Base-by-base conservation (phyloP, 2,113 vertebrate species). In the Labrus mixtus region DNA sequence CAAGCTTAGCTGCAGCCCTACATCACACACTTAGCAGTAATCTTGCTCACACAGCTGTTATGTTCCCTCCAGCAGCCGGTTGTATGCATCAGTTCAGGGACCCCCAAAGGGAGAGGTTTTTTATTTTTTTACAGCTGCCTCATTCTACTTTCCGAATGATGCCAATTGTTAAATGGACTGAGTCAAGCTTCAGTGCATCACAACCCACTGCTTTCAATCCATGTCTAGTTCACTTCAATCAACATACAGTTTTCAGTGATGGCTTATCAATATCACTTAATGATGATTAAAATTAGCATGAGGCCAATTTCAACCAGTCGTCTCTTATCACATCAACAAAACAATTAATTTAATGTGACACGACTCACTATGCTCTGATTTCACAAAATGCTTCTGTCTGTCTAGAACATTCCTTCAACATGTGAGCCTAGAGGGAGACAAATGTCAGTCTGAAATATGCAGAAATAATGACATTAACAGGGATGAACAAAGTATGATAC, bases 21-120 rank as follows among this genome's bases (percentile, higher is more conserved):
- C 76, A 65, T 77, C 10, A 50, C 66, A 68, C 71, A 72, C 58
- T 68, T 33, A 79, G 54, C 57, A 54, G 67, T 72, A 81, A 76
- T 81, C 53, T 68, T 73, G 56, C 63, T 70, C 75, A 66, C 65
- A 76, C 71, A 81, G 80, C 84, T 79, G 76, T 37, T 63, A 10
- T n/a, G 60, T 67, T 79, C 54, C 60, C 67, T 79, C 25, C 41
- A 59, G 72, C 66, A 75, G 73, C 22, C 48, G 73, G 58, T 66
- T 76, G 45, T 61, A 12, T 57, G 48, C 70, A 78, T 67, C 3
- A 8, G 58, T 63, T 85, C 78, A 78, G 79, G 70, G 64, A 83
- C 37, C 43, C 51, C 68, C 51, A 56, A 37, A 79, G 33, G 51
- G 25, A 58, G 12, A 45, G 39, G 10, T 16, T 12, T 45, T 15